Base-by-base conservation (phyloP, 1,140 invertebrate genomes). In the Ericerus pela region DNA sequence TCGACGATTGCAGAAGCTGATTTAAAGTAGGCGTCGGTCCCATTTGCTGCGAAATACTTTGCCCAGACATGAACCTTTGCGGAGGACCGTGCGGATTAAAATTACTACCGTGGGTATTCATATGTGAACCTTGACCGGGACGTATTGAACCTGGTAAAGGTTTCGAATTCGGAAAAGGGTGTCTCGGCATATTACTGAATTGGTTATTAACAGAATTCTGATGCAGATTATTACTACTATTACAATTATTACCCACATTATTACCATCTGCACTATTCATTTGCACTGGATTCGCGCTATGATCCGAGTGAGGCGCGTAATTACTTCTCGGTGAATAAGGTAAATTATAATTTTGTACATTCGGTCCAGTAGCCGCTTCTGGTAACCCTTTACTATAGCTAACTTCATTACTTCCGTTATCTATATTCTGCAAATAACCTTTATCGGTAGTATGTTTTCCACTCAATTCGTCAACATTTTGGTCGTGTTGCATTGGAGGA, bases 21-120 rank as follows among this genome's bases (percentile, higher is more conserved):
- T 93, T 93, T 55, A 93, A 73, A 27, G 89, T 93, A 43, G 90
- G 89, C 38, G 89, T 93, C 16, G 88, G 88, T 47, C 88, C 85
- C 57, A 83, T 80, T 53, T 84, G 82, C 67, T 87, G 85, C 0
- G 77, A 75, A 63, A 81, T 76, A 65, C 70, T 78, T 64, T 79
- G 79, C 20, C 78, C 77, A 1, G 77, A 74, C 37, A 80, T 63
- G 62, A 76, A 74, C 64, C 74, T 69, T 22, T 72, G 70, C 30
- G 59, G 64, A 54, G 70, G 72, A 11, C 64, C 63, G 14, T 70
- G 64, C 56, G 70, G 70, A 47, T 61, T 60, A 54, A 64, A 64
- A 52, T 62, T 61, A 51, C 60, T 57, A 31, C 61, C 62, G 30
- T 62, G 64, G 26, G 66, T 60, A 41, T 65, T 65, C 27, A 64